Evolutionary conservation across 2,797 vertebrate genomes (phyloP), one percentile per base, ranked within the genome.

Genomic region (Hydrocynus forskahlii): DNA sequence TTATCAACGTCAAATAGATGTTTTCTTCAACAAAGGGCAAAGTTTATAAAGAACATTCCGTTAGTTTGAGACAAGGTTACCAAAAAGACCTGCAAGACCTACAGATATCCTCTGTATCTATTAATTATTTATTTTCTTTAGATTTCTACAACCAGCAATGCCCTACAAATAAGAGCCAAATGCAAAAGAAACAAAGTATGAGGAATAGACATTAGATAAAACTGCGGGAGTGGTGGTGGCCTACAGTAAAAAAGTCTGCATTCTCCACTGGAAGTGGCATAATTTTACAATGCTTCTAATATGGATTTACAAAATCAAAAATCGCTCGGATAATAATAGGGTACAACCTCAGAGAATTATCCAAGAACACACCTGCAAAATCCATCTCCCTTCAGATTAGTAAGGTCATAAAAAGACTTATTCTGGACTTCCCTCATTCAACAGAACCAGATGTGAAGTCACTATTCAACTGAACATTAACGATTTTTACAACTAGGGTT

Each of bases 1-100:
- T 93, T 89, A 93, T 95, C 92, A 93, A 90, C 91, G 92, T 94
- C 94, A 94, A 89, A 93, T 92, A 91, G 89, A 87, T 73, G 91
- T 91, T 83, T 85, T 87, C 74, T 82, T 68, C 50, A 80, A 70
- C 19, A 80, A 82, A 82, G 81, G 81, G 14, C 69, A n/a, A 75
- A n/a, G 45, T 66, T 75, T 69, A 66, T 52, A 82, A 16, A 67
- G n/a, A 21, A 76, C 21, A 70, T 52, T 45, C 72, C 80, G 67
- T 76, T 57, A 67, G 80, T 76, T 52, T 17, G 19, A 48, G 12
- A 80, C 12, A 76, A 71, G 57, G 57, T 48, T 45, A 69, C 40
- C 54, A 72, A 29, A 81, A 72, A 45, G 75, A 62, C 8, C 40
- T 77, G 75, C 23, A 40, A 23, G 40, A 66, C n/a, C 43, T 48